A percentile compares a stretch with the other conserved stretches of the same genome.
Conservation (phyloP, 2,113 vertebrate species). For the Cynoglossus semilaevis region DNA sequence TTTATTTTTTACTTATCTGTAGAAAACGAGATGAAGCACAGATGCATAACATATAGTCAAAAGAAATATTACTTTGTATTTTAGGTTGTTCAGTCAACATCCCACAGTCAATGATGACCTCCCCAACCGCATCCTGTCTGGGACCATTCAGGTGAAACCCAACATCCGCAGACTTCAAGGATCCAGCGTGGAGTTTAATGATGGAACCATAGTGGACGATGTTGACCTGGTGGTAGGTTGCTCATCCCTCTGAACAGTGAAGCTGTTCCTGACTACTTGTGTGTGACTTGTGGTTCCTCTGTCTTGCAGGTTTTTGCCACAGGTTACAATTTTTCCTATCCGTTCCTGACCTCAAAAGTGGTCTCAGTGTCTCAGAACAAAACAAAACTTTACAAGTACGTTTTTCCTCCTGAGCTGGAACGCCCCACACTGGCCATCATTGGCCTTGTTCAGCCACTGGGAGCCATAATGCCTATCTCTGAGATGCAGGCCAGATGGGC, state of each 20-base stretch:
- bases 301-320: conserved; percentile 84
- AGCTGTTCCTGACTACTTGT: not conserved
- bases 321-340: conserved; percentile 87
- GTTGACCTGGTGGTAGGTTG: conserved; percentile 77
- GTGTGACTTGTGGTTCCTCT: not conserved
- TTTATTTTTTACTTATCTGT: no score
- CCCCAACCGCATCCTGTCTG: conserved; percentile 88
- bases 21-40: no score
- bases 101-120: conserved; percentile 87
- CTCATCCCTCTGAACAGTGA: not conserved
- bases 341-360: conserved; percentile 79
- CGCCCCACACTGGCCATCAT: conserved; percentile 85
- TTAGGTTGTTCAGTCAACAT: conserved; percentile 82
- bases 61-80: no score
- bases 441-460: conserved; percentile 86
- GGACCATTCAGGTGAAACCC: conserved; percentile 82
- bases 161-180: conserved; percentile 82
- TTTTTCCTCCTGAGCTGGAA: conserved; percentile 82
- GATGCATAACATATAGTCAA: no score
- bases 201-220: conserved; percentile 80
- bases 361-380: conserved; percentile 79
- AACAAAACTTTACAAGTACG: conserved; percentile 80
- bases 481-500: conserved; percentile 90
- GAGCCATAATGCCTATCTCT: conserved; percentile 89
- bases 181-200: conserved; percentile 84